A percentile compares a stretch with the other conserved stretches of the same genome.
Conservation (phyloP, 2,888 invertebrate genomes). For the Parnassius glacialis region DNA sequence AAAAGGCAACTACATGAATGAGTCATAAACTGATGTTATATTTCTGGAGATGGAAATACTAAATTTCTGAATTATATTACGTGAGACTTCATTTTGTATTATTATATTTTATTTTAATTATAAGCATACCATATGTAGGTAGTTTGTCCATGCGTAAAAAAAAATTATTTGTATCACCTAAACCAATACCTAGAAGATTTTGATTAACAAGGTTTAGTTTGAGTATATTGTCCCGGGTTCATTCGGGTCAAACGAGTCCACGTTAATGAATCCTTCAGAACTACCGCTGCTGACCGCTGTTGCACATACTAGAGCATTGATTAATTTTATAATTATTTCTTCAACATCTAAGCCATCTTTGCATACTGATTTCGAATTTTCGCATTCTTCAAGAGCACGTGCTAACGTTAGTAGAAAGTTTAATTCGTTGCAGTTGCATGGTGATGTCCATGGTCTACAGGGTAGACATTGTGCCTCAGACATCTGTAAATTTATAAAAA, state of each 20-base stretch:
- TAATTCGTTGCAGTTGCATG: constrained; percentile 33
- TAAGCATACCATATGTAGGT: too few relatives aligned
- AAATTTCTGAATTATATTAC: too few relatives aligned
- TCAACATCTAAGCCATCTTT: constrained; percentile 40
- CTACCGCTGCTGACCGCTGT: constrained; percentile 38
- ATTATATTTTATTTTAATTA: too few relatives aligned
- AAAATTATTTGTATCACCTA: constrained; percentile 13
- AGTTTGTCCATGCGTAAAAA: too few relatives aligned
- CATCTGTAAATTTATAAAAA: constrained; percentile 37
- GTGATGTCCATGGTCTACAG: constrained; percentile 26
- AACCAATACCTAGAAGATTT: constrained; percentile 28
- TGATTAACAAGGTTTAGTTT: constrained; percentile 31
- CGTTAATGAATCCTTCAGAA: constrained; percentile 29
- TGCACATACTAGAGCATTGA: constrained; percentile 58
- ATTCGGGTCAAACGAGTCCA: constrained; percentile 30
- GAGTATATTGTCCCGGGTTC: constrained; percentile 29
- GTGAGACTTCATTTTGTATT: too few relatives aligned
- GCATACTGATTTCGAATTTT: constrained; percentile 22
- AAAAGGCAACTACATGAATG: too few relatives aligned
- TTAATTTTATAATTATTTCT: constrained; percentile 57
- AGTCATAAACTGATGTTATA: too few relatives aligned
- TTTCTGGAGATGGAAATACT: too few relatives aligned
- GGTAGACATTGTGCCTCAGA: constrained; percentile 39
- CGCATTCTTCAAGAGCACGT: constrained; percentile 35
- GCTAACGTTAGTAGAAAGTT: constrained; percentile 35